Percentiles rank a stretch among this genome's conserved stretches.
Evolutionary conservation across 2,888 invertebrate genomes (phyloP).

Genomic region (Drepana falcataria): DNA sequence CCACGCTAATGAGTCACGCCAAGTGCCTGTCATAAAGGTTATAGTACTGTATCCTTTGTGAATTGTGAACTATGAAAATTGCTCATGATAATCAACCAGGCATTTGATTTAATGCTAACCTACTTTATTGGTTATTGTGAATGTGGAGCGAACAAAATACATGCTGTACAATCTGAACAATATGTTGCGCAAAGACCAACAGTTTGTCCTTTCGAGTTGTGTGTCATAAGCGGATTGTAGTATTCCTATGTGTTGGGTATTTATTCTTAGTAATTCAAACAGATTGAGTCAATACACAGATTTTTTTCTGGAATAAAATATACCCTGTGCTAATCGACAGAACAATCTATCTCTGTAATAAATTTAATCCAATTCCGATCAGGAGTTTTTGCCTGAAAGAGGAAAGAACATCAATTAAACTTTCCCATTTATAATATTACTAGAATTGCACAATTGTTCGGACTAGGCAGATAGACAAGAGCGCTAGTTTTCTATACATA

Average conservation of each 20-base stretch:
- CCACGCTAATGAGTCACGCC: not conserved
- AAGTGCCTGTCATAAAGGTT: constrained; percentile 16
- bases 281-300: not conserved
- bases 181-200: constrained; percentile 29
- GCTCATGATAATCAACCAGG: constrained; percentile 22
- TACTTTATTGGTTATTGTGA: constrained; percentile 31
- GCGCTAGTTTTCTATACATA: too few species aligned
- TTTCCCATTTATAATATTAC: too few species aligned
- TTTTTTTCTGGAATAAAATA: too few species aligned
- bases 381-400: too few species aligned
- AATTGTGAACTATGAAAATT: constrained; percentile 34
- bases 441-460: too few species aligned
- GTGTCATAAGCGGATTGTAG: constrained; percentile 15
- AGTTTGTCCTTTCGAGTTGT: constrained; percentile 33
- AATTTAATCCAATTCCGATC: too few species aligned
- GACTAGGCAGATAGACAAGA: too few species aligned
- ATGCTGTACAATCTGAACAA: constrained; percentile 27
- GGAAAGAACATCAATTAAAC: too few species aligned
- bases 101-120: constrained; percentile 25
- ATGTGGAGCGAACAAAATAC: constrained; percentile 33
- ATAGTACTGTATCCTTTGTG: constrained; percentile 25
- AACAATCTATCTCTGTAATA: too few species aligned
- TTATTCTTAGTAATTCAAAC: not conserved
- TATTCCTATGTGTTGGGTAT: constrained; percentile 16
- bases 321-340: too few species aligned